These are phyloP conservation scores for Lytechinus pictus DNA, from an alignment of 35 echinoderm and acorn worm genomes.

Conservation along the genomic window DNA sequence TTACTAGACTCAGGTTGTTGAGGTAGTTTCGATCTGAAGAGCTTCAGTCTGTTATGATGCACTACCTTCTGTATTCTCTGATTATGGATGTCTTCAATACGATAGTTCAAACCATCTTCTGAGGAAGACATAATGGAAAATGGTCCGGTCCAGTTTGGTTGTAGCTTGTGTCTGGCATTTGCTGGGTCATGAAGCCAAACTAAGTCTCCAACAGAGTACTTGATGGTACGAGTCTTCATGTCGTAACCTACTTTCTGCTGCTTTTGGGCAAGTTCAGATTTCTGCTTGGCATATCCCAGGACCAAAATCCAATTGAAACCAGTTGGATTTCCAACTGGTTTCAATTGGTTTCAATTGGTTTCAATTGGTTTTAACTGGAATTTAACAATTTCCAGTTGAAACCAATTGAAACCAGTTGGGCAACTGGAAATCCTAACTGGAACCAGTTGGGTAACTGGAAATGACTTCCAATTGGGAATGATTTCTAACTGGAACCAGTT, in stretches of 20 bases:
- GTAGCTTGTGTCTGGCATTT: constrained; percentile 27
- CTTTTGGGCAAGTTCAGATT: not conserved
- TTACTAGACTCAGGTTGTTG: not conserved
- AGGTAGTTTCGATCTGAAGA: not conserved
- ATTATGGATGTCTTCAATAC: constrained; percentile 11
- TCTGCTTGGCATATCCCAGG: not conserved
- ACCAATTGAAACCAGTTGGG: no score
- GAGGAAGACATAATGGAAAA: not conserved
- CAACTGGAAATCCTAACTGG: no score
- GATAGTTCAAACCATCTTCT: not conserved
- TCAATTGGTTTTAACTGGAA: no score
- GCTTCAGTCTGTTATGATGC: constrained; percentile 35
- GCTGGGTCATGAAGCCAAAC: constrained; percentile 33
- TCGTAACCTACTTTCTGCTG: constrained; percentile 3
- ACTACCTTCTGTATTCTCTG: not conserved
- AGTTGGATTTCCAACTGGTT: no score
- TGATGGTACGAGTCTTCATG: not conserved
- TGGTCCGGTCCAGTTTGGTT: constrained; percentile 31
- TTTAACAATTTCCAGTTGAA: no score
- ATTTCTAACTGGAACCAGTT: no score
- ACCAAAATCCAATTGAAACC: no score
- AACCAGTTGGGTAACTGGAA: no score
- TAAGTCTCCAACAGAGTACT: not conserved
- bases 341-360: no score
- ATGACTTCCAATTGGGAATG: no score